phyloP scores from a whole-genome alignment of 2,113 vertebrate species.

The Carassius carassius region DNA sequence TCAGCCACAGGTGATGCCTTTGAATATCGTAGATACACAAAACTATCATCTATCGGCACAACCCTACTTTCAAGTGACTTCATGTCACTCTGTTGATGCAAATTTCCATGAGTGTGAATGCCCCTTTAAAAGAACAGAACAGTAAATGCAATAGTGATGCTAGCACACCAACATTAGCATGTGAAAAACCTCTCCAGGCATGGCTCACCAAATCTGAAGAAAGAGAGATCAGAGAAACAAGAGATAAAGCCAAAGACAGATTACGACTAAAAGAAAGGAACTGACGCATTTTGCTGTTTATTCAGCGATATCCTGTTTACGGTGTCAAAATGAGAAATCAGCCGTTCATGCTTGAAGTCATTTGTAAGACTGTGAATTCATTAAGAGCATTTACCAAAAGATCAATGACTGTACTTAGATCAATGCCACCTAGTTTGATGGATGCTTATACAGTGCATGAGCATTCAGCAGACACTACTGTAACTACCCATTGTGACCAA shows the following conservation, averaged over 20 bases:
- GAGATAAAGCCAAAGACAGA: slow-evolving; percentile 25
- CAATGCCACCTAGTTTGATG: not conserved
- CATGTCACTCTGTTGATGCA: slow-evolving; percentile 12
- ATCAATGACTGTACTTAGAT: slow-evolving; percentile 24
- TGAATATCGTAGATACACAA: too few relatives aligned
- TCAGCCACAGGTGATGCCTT: too few relatives aligned
- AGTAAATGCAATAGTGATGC: not conserved
- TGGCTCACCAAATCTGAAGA: not conserved
- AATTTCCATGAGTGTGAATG: slow-evolving; percentile 49
- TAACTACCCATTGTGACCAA: not conserved
- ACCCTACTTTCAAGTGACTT: too few relatives aligned
- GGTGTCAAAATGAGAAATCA: slow-evolving; percentile 32
- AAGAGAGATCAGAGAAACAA: not conserved
- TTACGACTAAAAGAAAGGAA: slow-evolving; percentile 22
- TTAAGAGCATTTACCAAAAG: slow-evolving; percentile 36
- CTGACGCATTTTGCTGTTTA: not conserved
- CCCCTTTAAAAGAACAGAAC: not conserved
- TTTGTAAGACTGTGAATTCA: slow-evolving; percentile 38
- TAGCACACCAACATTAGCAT: slow-evolving; percentile 1
- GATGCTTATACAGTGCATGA: not conserved
- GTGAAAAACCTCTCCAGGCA: not conserved
- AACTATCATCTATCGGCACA: too few relatives aligned
- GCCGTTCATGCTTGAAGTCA: slow-evolving; percentile 32
- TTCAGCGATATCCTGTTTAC: slow-evolving; percentile 22
- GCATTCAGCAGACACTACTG: not conserved